phyloP scores from a whole-genome alignment of 2,888 invertebrate species.

The Phlogophora meticulosa region DNA sequence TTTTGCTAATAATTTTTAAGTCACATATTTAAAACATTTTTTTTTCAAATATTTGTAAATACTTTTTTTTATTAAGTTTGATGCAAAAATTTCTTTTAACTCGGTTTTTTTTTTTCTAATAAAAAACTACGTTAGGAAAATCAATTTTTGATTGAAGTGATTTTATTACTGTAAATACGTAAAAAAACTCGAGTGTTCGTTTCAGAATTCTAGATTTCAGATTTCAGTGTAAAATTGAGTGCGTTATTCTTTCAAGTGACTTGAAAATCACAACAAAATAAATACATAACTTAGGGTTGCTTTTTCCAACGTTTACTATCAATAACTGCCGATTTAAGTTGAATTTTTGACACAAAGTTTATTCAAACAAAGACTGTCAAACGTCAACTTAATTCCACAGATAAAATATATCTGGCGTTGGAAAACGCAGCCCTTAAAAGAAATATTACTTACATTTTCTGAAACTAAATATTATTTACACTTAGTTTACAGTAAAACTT shows the following conservation, averaged over 20 bases:
- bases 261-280: conserved; percentile 38
- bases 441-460: conserved; percentile 12
- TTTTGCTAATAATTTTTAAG: conserved; percentile 29
- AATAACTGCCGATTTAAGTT: no score
- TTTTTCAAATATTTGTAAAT: neutral
- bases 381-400: no score
- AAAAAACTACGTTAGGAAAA: no score
- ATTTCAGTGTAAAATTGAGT: neutral
- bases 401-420: no score
- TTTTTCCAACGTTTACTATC: no score
- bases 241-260: conserved; percentile 24
- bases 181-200: no score
- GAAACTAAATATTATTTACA: conserved; percentile 52
- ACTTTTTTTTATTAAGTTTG: neutral
- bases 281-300: neutral
- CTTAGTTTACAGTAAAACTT: conserved; percentile 69
- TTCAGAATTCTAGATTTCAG: neutral
- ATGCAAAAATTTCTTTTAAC: neutral
- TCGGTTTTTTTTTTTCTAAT: neutral
- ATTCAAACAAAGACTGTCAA: no score
- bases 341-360: no score
- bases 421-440: neutral
- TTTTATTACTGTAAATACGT: no score
- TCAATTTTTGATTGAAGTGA: no score
- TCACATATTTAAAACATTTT: conserved; percentile 2